A percentile compares a stretch with the other conserved stretches of the same genome.
Evolutionary conservation across 2,113 vertebrate genomes (phyloP).

Genomic region (Riparia riparia): DNA sequence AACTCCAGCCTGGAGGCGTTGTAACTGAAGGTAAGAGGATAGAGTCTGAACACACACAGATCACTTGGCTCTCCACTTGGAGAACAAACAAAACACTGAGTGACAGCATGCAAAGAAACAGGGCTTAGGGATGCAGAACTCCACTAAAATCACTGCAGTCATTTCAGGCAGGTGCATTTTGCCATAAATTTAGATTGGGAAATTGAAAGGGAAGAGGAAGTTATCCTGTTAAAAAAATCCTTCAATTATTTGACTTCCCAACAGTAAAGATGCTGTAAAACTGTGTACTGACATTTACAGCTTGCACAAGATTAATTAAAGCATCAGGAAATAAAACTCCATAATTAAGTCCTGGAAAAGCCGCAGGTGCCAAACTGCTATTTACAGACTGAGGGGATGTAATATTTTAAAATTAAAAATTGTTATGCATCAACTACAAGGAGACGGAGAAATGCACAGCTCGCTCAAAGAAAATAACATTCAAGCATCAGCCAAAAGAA

Average conservation of each 20-base stretch:
- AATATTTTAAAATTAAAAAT: conserved; percentile 20
- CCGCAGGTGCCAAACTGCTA: conserved; percentile 15
- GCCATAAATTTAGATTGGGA: not conserved
- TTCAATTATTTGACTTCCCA: not conserved
- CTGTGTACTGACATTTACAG: conserved; percentile 20
- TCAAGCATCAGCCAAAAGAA: not conserved
- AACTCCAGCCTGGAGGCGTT: not conserved
- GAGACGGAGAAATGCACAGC: not conserved
- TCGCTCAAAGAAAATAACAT: not conserved
- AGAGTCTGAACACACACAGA: not conserved
- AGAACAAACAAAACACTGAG: not conserved
- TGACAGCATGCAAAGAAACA: not conserved
- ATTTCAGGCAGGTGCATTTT: not conserved
- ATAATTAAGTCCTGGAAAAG: conserved; percentile 35
- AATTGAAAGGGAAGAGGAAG: not conserved
- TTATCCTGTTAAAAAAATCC: not conserved
- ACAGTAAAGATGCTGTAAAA: not conserved
- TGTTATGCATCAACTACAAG: not conserved
- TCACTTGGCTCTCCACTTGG: not conserved
- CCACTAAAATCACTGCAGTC: not conserved
- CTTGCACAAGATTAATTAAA: conserved; percentile 29
- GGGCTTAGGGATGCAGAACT: not conserved
- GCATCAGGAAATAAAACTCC: conserved; percentile 30
- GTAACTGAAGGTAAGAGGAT: not conserved
- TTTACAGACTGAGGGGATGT: not conserved